Conservation (phyloP, 2,113 vertebrate species). For the Asarcornis scutulata region DNA sequence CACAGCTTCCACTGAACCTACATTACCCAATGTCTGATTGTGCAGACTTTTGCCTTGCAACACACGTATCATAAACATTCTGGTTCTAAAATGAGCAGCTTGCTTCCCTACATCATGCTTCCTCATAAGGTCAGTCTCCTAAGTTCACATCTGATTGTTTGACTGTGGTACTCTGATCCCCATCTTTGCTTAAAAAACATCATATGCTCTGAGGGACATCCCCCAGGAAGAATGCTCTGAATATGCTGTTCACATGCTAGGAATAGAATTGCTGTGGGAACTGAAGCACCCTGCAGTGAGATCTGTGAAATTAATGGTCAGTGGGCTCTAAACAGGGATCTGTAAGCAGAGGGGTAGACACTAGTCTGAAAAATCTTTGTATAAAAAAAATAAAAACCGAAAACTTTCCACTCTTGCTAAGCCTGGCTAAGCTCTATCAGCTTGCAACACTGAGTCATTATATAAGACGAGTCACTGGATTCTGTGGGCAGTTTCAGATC, state of each 20-base stretch:
- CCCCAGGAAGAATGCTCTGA: background rate
- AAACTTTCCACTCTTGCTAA: constrained; percentile 11
- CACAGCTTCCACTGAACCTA: background rate
- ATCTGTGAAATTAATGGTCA: background rate
- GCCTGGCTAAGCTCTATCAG: constrained; percentile 10
- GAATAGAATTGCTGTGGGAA: constrained; percentile 31
- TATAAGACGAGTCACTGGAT: constrained; percentile 4
- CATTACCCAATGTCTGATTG: background rate
- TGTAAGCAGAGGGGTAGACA: background rate
- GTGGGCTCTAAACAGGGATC: background rate
- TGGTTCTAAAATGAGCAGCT: background rate
- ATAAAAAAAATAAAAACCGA: background rate
- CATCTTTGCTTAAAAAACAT: background rate
- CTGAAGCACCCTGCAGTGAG: background rate
- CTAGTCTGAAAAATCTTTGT: background rate
- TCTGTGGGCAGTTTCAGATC: background rate
- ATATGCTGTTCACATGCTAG: background rate
- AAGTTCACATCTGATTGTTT: background rate
- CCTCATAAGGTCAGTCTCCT: background rate
- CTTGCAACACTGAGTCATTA: constrained; percentile 18
- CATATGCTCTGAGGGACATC: background rate
- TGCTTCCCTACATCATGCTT: background rate
- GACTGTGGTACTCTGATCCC: background rate
- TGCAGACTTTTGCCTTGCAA: background rate
- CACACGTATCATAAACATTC: background rate